phyloP scores from a whole-genome alignment of 2,113 vertebrate genomes.

The Tachysurus vachellii region DNA sequence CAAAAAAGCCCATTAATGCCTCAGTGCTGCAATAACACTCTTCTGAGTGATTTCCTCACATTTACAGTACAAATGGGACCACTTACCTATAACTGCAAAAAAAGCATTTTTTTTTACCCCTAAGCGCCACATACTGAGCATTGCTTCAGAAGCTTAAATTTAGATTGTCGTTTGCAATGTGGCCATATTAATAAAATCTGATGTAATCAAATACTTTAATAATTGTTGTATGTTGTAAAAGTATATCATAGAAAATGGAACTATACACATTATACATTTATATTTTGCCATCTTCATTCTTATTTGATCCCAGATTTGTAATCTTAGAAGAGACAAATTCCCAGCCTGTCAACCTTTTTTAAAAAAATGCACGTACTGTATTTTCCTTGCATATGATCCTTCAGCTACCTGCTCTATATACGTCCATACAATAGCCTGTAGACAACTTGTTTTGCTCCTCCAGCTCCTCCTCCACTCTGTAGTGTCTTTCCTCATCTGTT shows the following conservation, averaged over 20 bases:
- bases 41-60: constrained; percentile 85
- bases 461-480: constrained; percentile 21
- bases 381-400: constrained; percentile 13
- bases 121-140: constrained; percentile 73
- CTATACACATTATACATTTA: neutral
- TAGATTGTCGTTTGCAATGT: constrained; percentile 18
- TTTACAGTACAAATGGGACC: constrained; percentile 86
- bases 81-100: constrained; percentile 90
- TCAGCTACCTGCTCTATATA: constrained; percentile 23
- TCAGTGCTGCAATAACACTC: constrained; percentile 80
- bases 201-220: neutral
- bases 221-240: too few relatives aligned
- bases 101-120: constrained; percentile 85
- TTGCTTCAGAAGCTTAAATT: constrained; percentile 39
- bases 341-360: neutral
- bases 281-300: neutral
- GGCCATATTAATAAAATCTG: constrained; percentile 33
- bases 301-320: neutral
- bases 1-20: constrained; percentile 56
- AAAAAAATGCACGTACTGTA: neutral
- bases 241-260: neutral
- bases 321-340: neutral
- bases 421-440: neutral
- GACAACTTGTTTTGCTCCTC: constrained; percentile 4
- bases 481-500: constrained; percentile 36